These are phyloP conservation scores for Nyctereutes procyonoides DNA, from an alignment of 2,113 vertebrate genomes.

Conservation along the genomic window DNA sequence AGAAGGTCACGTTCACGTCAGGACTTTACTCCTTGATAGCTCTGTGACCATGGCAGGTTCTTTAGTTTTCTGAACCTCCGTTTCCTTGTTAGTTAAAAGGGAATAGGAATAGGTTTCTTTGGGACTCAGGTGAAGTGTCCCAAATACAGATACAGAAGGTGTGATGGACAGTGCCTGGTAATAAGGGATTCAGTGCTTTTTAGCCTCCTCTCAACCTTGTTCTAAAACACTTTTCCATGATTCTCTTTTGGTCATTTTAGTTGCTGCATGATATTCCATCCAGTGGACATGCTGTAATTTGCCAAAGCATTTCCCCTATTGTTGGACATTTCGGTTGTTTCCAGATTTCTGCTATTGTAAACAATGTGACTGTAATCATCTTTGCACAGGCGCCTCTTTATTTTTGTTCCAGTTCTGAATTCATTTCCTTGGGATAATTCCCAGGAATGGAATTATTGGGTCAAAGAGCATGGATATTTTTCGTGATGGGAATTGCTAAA, in stretches of 20 bases:
- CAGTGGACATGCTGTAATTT: not conserved
- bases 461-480: slow-evolving; percentile 21
- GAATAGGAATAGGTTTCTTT: not conserved
- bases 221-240: not conserved
- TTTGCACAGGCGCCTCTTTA: not conserved
- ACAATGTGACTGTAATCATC: slow-evolving; percentile 2
- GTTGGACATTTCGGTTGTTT: slow-evolving; percentile 61
- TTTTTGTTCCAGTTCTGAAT: slow-evolving; percentile 65
- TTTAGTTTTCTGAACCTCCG: not conserved
- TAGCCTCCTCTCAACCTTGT: not conserved
- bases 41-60: not conserved
- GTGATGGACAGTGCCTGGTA: not conserved
- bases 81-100: not conserved
- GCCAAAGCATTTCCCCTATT: slow-evolving; percentile 14
- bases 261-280: not conserved
- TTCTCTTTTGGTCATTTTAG: not conserved
- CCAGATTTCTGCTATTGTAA: slow-evolving; percentile 52
- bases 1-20: not conserved
- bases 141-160: not conserved
- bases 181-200: not conserved
- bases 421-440: slow-evolving; percentile 71
- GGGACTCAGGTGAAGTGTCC: not conserved
- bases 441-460: slow-evolving; percentile 36
- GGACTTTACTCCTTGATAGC: not conserved
- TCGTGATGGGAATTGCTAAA: not conserved